Base-by-base conservation (phyloP, 2,888 invertebrate genomes). In the Amphipoea oculea region DNA sequence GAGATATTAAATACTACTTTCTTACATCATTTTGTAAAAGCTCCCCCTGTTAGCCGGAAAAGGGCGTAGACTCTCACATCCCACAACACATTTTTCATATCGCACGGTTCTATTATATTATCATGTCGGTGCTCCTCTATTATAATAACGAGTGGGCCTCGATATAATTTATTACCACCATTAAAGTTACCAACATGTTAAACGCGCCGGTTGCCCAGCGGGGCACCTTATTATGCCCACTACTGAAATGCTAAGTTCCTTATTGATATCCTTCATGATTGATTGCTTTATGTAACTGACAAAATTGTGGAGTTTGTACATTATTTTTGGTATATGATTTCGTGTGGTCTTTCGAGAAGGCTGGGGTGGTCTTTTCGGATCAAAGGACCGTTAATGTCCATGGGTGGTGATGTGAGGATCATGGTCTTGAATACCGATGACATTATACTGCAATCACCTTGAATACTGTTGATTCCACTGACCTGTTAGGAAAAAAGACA, bases 161-260 rank as follows among this genome's bases (percentile, higher is more conserved):
- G 71, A 73, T 71, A 83, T 92, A 90, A 92, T 92, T 90, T 91
- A 92, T 88, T 76, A 80, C 73, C 71, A 74, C 85, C 89, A 89
- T 91, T 90, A 91, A 89, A 89, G 86, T 88, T 84, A 88, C 88
- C 81, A 88, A 87, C 88, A 88, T 89, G 88, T 89, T 90, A 84
- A 87, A 85, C 88, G 84, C 83, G 78, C 78, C 63, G 83, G 70
- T 70, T 69, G 72, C 89, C 48, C 89, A 74, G 83, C 89, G 83
- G 89, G 91, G 81, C 73, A 84, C 76, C 89, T 89, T 89, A 92
- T 92, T 91, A 92, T 84, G 75, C 82, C 81, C 88, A 89, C 91
- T 92, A 91, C 90, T 90, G 90, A 89, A 88, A 86, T 84, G 86
- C 77, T 85, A 73, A 85, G 84, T 85, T 84, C 68, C 82, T 85